Percentiles rank a stretch among this genome's conserved stretches.
These are phyloP conservation scores for Amphiprion ocellaris DNA, from an alignment of 2,113 vertebrate species.

Conservation along the genomic window DNA sequence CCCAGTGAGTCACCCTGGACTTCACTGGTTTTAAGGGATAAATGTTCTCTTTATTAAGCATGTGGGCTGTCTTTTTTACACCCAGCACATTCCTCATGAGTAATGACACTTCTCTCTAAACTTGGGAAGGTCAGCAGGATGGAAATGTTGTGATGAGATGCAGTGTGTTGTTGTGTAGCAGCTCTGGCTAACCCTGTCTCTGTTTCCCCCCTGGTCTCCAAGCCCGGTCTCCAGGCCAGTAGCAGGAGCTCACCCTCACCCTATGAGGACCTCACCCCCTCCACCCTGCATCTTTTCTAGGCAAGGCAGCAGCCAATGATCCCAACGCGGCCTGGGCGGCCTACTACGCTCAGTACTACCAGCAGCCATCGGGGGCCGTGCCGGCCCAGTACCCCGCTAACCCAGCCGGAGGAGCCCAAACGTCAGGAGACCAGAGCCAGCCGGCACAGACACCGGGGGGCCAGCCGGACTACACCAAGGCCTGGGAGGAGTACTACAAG, in stretches of 20 bases:
- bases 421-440: too few relatives aligned
- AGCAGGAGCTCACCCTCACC: conserved; percentile 82
- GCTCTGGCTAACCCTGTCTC: conserved; percentile 59
- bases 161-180: conserved; percentile 21
- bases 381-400: conserved; percentile 82
- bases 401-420: conserved; percentile 34
- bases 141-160: conserved; percentile 65
- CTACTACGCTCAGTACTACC: conserved; percentile 92
- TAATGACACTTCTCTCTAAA: conserved; percentile 16
- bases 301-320: conserved; percentile 87
- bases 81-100: conserved; percentile 24
- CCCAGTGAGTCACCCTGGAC: too few relatives aligned
- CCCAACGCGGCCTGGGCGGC: conserved; percentile 91
- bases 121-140: conserved; percentile 45
- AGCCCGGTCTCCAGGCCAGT: conserved; percentile 70
- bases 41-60: not conserved
- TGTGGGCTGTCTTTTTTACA: too few relatives aligned
- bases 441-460: too few relatives aligned
- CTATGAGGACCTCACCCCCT: conserved; percentile 70
- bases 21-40: not conserved
- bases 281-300: conserved; percentile 74
- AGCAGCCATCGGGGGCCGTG: conserved; percentile 86
- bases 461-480: conserved; percentile 95
- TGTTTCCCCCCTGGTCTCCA: conserved; percentile 63
- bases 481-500: conserved; percentile 99